Evolutionary conservation across 2,113 vertebrate species (phyloP).

Genomic region (Egretta garzetta): DNA sequence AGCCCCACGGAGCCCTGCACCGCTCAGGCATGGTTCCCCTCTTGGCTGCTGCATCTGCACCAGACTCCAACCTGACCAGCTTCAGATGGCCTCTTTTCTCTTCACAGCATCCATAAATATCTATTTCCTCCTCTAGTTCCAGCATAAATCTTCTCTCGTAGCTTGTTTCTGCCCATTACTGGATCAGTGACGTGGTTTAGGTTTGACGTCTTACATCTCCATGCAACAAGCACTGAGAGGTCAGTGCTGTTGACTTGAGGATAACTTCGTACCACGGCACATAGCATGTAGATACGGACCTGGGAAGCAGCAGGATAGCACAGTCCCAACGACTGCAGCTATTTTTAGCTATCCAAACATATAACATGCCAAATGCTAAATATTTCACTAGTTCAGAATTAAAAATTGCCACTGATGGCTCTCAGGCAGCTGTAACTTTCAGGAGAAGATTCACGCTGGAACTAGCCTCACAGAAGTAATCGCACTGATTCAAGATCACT

Average conservation of each 20-base stretch:
- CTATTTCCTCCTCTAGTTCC: background rate
- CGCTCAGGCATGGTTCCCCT: accelerated
- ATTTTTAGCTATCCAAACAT: background rate
- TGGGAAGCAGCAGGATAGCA: background rate
- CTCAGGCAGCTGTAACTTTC: background rate
- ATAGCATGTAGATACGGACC: accelerated
- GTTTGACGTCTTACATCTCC: background rate
- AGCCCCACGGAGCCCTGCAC: background rate
- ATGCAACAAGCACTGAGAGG: background rate
- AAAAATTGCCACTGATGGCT: background rate
- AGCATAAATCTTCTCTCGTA: background rate
- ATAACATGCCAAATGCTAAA: background rate
- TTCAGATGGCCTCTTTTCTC: background rate
- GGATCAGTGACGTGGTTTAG: background rate
- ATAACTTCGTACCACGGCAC: background rate
- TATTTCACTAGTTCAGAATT: background rate
- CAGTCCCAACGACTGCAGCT: background rate
- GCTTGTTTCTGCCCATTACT: background rate
- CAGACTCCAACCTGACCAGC: background rate
- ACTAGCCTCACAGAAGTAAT: background rate
- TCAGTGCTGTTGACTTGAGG: background rate
- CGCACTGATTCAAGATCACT: background rate
- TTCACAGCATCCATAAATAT: background rate
- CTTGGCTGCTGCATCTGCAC: background rate
- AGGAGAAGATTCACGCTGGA: background rate